phyloP scores from a whole-genome alignment of 2,113 vertebrate species.

The Gobio gobio region DNA sequence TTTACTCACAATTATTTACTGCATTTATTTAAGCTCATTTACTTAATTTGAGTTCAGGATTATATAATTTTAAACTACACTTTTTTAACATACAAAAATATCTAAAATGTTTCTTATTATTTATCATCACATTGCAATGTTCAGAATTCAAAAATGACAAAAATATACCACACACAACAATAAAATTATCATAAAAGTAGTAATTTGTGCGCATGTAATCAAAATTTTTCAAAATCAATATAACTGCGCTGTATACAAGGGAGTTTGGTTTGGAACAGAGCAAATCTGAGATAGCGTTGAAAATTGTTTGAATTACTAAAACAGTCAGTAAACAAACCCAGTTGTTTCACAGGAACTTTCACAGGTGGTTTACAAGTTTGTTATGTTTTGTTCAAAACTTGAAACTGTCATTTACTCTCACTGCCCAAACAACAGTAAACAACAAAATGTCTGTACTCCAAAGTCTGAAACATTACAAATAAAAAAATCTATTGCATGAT shows the following conservation, averaged over 20 bases:
- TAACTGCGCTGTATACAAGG: neutral
- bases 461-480: constrained; percentile 7
- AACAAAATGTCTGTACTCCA: neutral
- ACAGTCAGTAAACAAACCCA: neutral
- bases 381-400: neutral
- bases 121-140: too few species aligned
- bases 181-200: too few species aligned
- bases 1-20: too few species aligned
- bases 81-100: too few species aligned
- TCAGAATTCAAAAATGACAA: too few species aligned
- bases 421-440: constrained; percentile 21
- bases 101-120: too few species aligned
- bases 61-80: too few species aligned
- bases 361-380: neutral
- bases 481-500: constrained; percentile 22
- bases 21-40: too few species aligned
- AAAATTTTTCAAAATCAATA: too few species aligned
- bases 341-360: neutral
- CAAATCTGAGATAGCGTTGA: neutral
- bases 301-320: neutral
- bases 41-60: too few species aligned
- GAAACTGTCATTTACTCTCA: neutral
- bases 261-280: neutral
- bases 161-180: too few species aligned
- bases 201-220: too few species aligned